Base-by-base conservation (phyloP, 2,888 invertebrate genomes). In the Herminia tarsipennalis region DNA sequence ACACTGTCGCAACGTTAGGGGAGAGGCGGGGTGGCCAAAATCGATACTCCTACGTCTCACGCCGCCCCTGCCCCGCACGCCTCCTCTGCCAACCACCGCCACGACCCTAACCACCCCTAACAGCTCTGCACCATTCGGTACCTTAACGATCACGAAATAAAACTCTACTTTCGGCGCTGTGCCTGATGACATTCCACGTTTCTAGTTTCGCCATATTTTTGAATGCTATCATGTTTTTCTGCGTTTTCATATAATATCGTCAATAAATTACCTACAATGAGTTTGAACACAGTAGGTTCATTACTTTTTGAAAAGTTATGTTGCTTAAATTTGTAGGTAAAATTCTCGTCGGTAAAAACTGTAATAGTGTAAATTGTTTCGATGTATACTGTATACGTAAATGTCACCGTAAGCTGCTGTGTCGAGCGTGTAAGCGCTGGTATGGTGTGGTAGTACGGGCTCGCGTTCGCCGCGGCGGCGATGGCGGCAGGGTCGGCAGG, bases 41-140 rank as follows among this genome's bases (percentile, higher is more conserved):
- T 91, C 91, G 91, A 91, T 91, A 91, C 80, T 87, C 76, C 83
- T 82, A 81, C 88, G 86, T 83, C 86, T 86, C 87, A 78, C 70
- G 70, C 81, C 80, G 67, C 67, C 78, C 77, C 71, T 78, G 70
- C 83, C 83, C 82, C 88, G 75, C 85, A 43, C 70, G 54, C 69
- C 68, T 65, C 73, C 66, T 73, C 78, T 62, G 56, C 76, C 70
- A 72, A 72, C 81, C 77, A 75, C 81, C 66, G 78, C 76, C 76
- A 71, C 82, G 78, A 84, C 83, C 86, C 87, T 88, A 89, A 89
- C 89, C 88, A 88, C 83, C 86, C 88, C 79, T 71, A 88, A 87
- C 83, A 83, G 75, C 70, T 80, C 69, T 81, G 74, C 73, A 80
- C 88, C 81, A 88, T 83, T 87, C 77, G 72, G 64, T 76, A 88